Evolutionary conservation across 1,140 invertebrate genomes (phyloP).

Genomic region (Oreohelix idahoensis): DNA sequence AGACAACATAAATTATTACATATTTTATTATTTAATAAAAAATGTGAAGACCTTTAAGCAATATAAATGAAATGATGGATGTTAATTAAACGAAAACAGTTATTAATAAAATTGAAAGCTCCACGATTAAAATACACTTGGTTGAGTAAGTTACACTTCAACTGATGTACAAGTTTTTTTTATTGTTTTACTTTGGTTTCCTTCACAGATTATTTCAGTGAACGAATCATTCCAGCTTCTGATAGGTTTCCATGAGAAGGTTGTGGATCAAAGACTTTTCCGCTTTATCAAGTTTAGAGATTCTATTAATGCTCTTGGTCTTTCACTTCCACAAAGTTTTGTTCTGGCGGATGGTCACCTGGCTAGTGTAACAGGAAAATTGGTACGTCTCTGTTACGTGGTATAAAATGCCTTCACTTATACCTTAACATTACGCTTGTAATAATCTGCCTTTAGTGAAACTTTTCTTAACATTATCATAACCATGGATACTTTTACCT

Average conservation of each 20-base stretch:
- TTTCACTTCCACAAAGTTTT: conserved; percentile 11
- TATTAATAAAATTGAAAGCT: too few relatives aligned
- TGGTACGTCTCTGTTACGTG: conserved; percentile 14
- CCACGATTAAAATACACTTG: neutral
- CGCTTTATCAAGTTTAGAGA: conserved; percentile 25
- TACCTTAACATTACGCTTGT: too few relatives aligned
- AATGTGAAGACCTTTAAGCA: too few relatives aligned
- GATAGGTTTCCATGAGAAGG: conserved; percentile 33
- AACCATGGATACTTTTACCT: too few relatives aligned
- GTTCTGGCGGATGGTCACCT: conserved; percentile 12
- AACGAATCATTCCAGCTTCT: conserved; percentile 36
- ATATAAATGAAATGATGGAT: too few relatives aligned
- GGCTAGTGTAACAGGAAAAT: neutral
- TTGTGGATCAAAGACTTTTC: conserved; percentile 31
- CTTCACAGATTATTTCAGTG: conserved; percentile 22
- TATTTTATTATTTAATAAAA: too few relatives aligned
- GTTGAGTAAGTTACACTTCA: neutral
- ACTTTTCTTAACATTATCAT: too few relatives aligned
- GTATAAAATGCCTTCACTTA: too few relatives aligned
- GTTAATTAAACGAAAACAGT: too few relatives aligned
- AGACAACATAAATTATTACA: too few relatives aligned
- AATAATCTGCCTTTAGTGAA: too few relatives aligned
- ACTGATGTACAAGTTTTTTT: neutral
- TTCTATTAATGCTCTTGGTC: neutral
- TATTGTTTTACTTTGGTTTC: neutral